Percentiles rank a stretch among this genome's conserved stretches.
phyloP scores from a whole-genome alignment of 1,140 invertebrate genomes.

The Pemphigus obesinymphae region DNA sequence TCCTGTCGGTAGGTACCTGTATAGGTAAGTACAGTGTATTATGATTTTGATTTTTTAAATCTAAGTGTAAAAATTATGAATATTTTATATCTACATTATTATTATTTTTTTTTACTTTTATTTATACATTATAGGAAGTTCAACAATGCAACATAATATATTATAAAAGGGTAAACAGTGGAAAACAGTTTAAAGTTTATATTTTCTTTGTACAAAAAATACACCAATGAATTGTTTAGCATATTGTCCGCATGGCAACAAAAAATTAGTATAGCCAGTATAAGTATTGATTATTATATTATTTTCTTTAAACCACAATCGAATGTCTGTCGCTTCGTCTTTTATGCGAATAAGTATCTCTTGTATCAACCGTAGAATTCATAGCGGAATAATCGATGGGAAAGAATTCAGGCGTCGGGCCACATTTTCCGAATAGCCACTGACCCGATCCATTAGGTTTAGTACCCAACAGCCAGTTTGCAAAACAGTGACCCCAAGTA shows the following conservation, averaged over 20 bases:
- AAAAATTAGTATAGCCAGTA: not conserved
- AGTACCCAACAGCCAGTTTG: conserved; percentile 65
- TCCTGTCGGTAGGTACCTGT: too few relatives aligned
- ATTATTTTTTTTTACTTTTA: not conserved
- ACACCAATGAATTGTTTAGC: not conserved
- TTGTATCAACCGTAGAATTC: conserved; percentile 62
- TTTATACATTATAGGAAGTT: not conserved
- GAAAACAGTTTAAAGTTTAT: not conserved
- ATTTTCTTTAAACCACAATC: conserved; percentile 58
- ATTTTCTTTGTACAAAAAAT: not conserved
- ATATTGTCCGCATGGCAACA: conserved; percentile 24
- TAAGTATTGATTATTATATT: conserved; percentile 26
- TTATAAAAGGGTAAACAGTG: not conserved
- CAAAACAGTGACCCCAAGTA: conserved; percentile 63
- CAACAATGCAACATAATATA: not conserved
- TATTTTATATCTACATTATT: too few relatives aligned
- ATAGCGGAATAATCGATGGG: conserved; percentile 70
- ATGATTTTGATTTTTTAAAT: too few relatives aligned
- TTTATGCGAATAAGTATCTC: conserved; percentile 65
- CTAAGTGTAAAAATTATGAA: too few relatives aligned
- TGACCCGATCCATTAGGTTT: conserved; percentile 69
- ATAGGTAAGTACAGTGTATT: too few relatives aligned
- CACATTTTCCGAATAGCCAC: conserved; percentile 61
- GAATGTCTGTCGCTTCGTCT: conserved; percentile 65
- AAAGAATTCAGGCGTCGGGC: conserved; percentile 58